These are phyloP conservation scores for Luperina nickerlii DNA, from an alignment of 2,888 invertebrate genomes.

Conservation along the genomic window DNA sequence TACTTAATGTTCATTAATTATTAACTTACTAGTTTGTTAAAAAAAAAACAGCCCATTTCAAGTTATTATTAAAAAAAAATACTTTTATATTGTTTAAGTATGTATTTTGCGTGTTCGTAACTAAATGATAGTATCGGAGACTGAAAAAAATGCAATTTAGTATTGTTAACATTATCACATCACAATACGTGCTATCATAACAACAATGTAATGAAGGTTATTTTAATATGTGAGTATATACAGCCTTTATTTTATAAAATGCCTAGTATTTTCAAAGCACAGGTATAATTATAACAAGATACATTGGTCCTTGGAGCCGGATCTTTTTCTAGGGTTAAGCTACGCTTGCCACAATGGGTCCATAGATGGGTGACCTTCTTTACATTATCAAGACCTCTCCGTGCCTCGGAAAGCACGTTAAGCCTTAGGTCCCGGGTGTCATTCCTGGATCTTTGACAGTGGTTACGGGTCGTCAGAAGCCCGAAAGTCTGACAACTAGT, in stretches of 20 bases:
- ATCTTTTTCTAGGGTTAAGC: background rate
- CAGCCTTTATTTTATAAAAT: background rate
- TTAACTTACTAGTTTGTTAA: background rate
- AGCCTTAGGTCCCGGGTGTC: background rate
- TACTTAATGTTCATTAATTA: background rate
- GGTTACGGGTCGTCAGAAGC: background rate
- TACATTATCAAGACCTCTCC: background rate
- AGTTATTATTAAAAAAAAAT: background rate
- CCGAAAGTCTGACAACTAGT: background rate
- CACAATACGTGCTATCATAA: constrained; percentile 5
- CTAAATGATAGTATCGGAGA: constrained; percentile 22
- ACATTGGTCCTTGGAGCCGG: background rate
- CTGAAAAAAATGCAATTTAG: constrained; percentile 18
- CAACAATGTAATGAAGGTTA: constrained; percentile 30
- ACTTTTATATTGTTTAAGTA: background rate
- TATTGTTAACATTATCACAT: constrained; percentile 13
- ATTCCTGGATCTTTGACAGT: background rate
- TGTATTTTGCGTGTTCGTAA: constrained; percentile 13
- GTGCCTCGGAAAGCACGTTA: background rate
- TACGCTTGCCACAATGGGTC: background rate
- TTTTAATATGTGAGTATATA: constrained; percentile 17
- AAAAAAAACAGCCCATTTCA: background rate
- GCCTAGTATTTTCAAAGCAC: background rate
- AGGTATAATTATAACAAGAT: background rate
- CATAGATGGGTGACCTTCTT: background rate